Base-by-base conservation (phyloP, 2,797 vertebrate genomes). In the Macrochelys suwanniensis region DNA sequence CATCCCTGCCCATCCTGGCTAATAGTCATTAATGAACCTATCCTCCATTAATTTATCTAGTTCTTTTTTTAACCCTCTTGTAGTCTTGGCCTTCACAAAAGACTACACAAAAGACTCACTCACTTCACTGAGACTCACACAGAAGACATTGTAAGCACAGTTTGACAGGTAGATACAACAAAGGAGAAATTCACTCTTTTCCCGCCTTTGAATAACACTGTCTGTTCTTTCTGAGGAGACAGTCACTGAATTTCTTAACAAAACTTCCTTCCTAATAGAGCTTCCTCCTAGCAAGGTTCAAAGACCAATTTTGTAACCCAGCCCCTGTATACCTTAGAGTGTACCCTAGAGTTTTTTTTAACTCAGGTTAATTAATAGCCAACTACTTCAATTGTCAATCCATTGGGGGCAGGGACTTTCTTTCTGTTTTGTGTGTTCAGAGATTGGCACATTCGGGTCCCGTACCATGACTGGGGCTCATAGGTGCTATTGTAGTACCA, bases 261-360 rank as follows among this genome's bases (percentile, higher is more conserved):
- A 19, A 71, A 5, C 5, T 71, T 42, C 37, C 37, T 42, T 71
- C n/a, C 65, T 42, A 19, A 68, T 1, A 0, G 0, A 80, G 9
- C 12, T 85, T 93, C 83, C 17, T 1, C 82, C 28, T 6, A 47
- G 6, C 0, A 77, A 3, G 2, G 82, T 74, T 65, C 47, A 16
- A 4, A 81, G 0, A 0, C 16, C 76, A 17, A 4, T 7, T 49
- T 49, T 77, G 26, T 28, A 77, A 31, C 13, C 42, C 74, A 77
- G 12, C 15, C 4, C 13, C 23, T 49, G 6, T 47, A 25, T 45
- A 42, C 37, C 37, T 42, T 42, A 42, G 37, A 42, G 19, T 74
- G n/a, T 42, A 74, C 10, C 59, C 7, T 17, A 17, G 31, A 17
- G 7, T 4, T n/a, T 76, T 13, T 76, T 26, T 47, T 47, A 77